Evolutionary conservation across 2,888 invertebrate genomes (phyloP).

Genomic region (Schrankia costaestrigalis): DNA sequence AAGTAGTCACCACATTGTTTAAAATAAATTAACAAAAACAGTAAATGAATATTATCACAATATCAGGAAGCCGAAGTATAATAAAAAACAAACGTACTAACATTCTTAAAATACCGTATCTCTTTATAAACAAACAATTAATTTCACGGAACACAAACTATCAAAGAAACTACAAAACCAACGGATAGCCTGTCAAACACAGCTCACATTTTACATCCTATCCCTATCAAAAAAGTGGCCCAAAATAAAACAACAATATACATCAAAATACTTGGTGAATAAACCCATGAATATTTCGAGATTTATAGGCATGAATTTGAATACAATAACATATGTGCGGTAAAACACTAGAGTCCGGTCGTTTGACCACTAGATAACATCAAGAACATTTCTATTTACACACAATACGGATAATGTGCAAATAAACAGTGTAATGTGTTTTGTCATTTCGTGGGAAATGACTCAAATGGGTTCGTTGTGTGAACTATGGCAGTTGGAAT

Average conservation of each 20-base stretch:
- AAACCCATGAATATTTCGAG: slow-evolving; percentile 11
- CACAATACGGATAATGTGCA: slow-evolving; percentile 55
- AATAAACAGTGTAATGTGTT: slow-evolving; percentile 58
- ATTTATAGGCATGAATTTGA: slow-evolving; percentile 43
- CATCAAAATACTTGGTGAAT: slow-evolving; percentile 25
- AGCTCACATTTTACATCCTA: slow-evolving; percentile 10
- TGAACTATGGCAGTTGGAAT: slow-evolving; percentile 29
- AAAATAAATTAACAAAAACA: too few species aligned
- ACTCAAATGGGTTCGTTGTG: slow-evolving; percentile 18
- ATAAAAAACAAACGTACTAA: too few species aligned
- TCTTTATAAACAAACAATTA: not conserved
- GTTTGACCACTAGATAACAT: slow-evolving; percentile 51
- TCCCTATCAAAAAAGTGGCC: slow-evolving; percentile 19
- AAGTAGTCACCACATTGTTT: too few species aligned
- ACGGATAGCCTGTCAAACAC: not conserved
- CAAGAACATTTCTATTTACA: slow-evolving; percentile 57
- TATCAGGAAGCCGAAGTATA: too few species aligned
- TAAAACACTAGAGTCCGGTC: slow-evolving; percentile 36
- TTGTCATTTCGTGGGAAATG: slow-evolving; percentile 69
- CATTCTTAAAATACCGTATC: too few species aligned
- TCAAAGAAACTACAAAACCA: slow-evolving; percentile 2
- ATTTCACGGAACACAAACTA: slow-evolving; percentile 2
- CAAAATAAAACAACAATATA: slow-evolving; percentile 15
- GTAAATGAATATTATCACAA: too few species aligned
- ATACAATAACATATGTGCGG: slow-evolving; percentile 48